Conservation (phyloP, 2,888 invertebrate genomes). For the Mythimna pallens region DNA sequence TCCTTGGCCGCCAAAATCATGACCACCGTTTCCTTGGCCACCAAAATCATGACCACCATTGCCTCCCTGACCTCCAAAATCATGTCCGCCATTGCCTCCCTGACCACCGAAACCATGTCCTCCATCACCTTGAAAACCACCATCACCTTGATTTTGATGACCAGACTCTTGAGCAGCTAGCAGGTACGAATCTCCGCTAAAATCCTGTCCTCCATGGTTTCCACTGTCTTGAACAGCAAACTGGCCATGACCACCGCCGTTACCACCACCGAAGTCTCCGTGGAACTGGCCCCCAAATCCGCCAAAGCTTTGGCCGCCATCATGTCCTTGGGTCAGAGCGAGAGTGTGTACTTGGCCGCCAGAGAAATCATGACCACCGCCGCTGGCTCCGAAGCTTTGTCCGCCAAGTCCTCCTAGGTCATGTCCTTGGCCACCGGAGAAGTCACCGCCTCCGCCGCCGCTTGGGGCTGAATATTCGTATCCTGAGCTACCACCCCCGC, state of each 20-base stretch:
- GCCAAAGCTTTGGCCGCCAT: conserved; percentile 63
- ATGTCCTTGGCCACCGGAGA: conserved; percentile 62
- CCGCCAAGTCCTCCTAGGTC: conserved; percentile 42
- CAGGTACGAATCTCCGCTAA: conserved; percentile 82
- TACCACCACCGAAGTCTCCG: conserved; percentile 62
- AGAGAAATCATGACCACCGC: conserved; percentile 64
- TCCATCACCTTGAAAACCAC: conserved; percentile 50
- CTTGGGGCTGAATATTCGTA: conserved; percentile 68
- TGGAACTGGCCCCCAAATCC: conserved; percentile 69
- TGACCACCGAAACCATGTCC: conserved; percentile 63
- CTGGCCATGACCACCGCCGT: conserved; percentile 58
- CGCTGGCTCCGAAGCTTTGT: conserved; percentile 56
- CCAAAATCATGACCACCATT: conserved; percentile 38
- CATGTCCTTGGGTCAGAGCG: conserved; percentile 60
- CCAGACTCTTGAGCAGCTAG: conserved; percentile 84
- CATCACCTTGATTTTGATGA: conserved; percentile 65
- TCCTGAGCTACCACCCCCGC: conserved; percentile 65
- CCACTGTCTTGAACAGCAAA: conserved; percentile 59
- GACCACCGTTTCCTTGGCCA: conserved; percentile 16
- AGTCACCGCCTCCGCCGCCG: conserved; percentile 64
- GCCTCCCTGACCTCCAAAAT: conserved; percentile 63
- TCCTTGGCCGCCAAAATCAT: conserved; percentile 28
- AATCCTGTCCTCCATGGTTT: conserved; percentile 68
- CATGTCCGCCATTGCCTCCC: conserved; percentile 50
- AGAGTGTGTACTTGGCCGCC: conserved; percentile 53